phyloP scores from a whole-genome alignment of 2,797 vertebrate genomes.

The Smutsia gigantea region DNA sequence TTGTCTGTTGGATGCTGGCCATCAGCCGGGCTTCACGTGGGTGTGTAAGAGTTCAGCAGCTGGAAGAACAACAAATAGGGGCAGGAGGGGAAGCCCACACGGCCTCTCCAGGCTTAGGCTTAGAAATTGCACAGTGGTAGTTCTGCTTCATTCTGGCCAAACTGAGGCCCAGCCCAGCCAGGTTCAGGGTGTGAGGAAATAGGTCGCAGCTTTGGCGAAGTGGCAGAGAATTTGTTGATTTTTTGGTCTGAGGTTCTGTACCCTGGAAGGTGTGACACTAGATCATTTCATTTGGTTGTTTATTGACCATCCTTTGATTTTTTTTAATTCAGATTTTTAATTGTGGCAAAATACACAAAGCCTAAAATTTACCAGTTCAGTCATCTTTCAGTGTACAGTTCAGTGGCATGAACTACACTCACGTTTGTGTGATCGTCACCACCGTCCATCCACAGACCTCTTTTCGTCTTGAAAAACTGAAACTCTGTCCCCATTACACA shows the following conservation, averaged over 20 bases:
- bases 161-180: not conserved
- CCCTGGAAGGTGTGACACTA: not conserved
- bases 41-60: not conserved
- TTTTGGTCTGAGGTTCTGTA: not conserved
- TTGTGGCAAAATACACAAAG: not conserved
- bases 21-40: not conserved
- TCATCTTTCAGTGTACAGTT: not conserved
- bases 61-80: no score
- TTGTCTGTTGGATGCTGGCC: not conserved
- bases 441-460: no score
- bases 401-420: not conserved
- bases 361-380: not conserved
- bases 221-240: not conserved
- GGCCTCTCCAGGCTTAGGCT: not conserved
- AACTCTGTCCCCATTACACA: not conserved
- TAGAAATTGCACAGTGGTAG: not conserved
- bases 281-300: not conserved
- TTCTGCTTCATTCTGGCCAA: not conserved
- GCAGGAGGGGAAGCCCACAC: rapidly evolving
- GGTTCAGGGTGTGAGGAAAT: not conserved
- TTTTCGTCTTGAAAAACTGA: not conserved
- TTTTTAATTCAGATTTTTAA: not conserved
- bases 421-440: rapidly evolving
- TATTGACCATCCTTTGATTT: not conserved
- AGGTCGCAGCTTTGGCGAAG: not conserved